Evolutionary conservation across 2,113 vertebrate genomes (phyloP), one percentile per base, ranked within the genome.

Genomic region (Bambusicola thoracicus): DNA sequence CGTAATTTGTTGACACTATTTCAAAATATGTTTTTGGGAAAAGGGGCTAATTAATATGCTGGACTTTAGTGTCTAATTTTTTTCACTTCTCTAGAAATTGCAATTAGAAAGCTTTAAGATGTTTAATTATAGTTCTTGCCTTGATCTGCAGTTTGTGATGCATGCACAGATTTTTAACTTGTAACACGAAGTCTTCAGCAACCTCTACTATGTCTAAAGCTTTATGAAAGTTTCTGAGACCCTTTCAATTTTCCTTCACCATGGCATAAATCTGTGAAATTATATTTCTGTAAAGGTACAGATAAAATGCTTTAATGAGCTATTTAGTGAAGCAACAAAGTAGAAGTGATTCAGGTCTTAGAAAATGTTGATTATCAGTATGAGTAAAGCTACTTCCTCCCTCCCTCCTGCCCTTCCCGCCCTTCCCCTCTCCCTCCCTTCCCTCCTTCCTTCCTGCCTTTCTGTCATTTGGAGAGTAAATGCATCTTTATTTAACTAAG

Each of bases 91-190:
- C 46, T 80, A 58, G 46, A 87, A 92, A 18, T 43, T 74, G 63
- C 16, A 90, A 77, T 68, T 87, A 55, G 13, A 84, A 95, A 77
- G 30, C 87, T 95, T 93, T 30, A 76, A 48, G 90, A 43, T 70
- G n/a, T 77, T 24, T 68, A 61, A 58, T 90, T 94, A 38, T 53
- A 90, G 17, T 76, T 29, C 22, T 15, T 93, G 55, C 9, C 68
- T 92, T 94, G 44, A 81, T 88, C 68, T 67, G 11, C 62, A 19
- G 14, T 91, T 90, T 93, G 44, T 77, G 72, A 70, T 70, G 53
- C 73, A 67, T 27, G 8, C 34, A 49, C 18, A 58, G 9, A 49
- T 44, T 76, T 80, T 87, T 38, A 80, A 49, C 56, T 90, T 81
- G 19, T 24, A 83, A 49, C 62, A 43, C 68, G 67, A 87, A 2